Base-by-base conservation (phyloP, 2,888 invertebrate genomes). In the Himalopsyche kuldschensis region DNA sequence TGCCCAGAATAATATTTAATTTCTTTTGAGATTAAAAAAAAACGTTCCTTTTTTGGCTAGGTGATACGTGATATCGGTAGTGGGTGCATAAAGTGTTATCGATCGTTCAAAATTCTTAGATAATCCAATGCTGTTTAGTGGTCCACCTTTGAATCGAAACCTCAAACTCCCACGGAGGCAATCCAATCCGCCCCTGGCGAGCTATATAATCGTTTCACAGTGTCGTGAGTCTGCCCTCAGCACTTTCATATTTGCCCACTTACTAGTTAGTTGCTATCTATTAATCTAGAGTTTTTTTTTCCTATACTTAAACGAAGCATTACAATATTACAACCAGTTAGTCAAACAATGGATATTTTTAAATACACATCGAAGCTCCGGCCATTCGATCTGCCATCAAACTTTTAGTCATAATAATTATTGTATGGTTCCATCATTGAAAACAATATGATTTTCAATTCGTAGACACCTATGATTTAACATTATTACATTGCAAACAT, bases 201-300 rank as follows among this genome's bases (percentile, higher is more conserved):
- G 41, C 80, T 30, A 79, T 79, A 75, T 79, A 85, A 84, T 83
- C 85, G 84, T 48, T 47, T 78, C 35, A 15, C 63, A 75, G 81
- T 79, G 75, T 85, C 85, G 85, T 85, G 84, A 85, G 82, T 17
- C 20, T 35, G 85, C 85, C 85, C 77, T 47, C 75, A 82, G 85
- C 85, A 84, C 80, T 84, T 82, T 85, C 85, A 82, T 85, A 84
- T 81, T 85, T 48, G 41, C 75, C 69, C 69, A 69, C 69, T 69
- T 69, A 69, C 69, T 6, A 41, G 69, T 27, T 6, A 41, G 69
- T 27, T 15, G 11, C 69, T 69, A 69, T 69, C 69, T 11, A 30
- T 27, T 27, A 11, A 69, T 69, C 27, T 20, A n/a, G n/a, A 48
- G 24, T 55, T 55, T 55, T 55, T 55, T 55, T 55, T 55, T 55